Conservation (phyloP, 53 echinoderm and acorn worm genomes). For the Echinarachnius parma region DNA sequence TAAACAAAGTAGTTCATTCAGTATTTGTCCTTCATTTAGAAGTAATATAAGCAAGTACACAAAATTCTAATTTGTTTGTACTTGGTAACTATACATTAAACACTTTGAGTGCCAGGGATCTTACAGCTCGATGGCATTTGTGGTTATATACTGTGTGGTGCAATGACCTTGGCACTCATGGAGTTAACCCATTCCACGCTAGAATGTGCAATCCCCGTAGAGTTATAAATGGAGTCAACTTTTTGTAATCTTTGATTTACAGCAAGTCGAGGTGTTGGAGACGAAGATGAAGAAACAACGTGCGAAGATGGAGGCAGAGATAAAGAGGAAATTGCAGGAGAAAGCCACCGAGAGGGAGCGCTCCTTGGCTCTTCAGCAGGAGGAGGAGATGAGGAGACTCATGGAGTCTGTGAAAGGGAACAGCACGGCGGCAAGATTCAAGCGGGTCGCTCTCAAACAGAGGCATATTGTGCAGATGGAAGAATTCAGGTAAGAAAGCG, state of each 20-base stretch:
- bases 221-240: too few species aligned
- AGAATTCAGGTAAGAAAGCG: constrained; percentile 90
- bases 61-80: too few species aligned
- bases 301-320: constrained; percentile 75
- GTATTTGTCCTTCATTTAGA: too few species aligned
- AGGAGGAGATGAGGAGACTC: constrained; percentile 57
- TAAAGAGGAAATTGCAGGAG: constrained; percentile 69
- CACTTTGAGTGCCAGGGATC: too few species aligned
- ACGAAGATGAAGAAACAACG: constrained; percentile 69
- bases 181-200: too few species aligned
- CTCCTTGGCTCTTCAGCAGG: constrained; percentile 57
- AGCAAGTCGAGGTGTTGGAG: constrained; percentile 71
- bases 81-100: too few species aligned
- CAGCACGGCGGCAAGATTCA: constrained; percentile 70
- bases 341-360: constrained; percentile 74
- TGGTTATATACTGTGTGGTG: too few species aligned
- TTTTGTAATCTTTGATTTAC: neutral
- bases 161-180: too few species aligned
- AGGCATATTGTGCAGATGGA: constrained; percentile 89
- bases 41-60: too few species aligned
- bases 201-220: too few species aligned
- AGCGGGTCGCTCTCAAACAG: constrained; percentile 78
- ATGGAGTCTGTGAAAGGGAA: constrained; percentile 57
- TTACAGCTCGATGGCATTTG: too few species aligned
- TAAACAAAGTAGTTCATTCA: too few species aligned